Evolutionary conservation across 2,888 invertebrate genomes (phyloP), one percentile per base, ranked within the genome.

Genomic region (Hesperia comma): DNA sequence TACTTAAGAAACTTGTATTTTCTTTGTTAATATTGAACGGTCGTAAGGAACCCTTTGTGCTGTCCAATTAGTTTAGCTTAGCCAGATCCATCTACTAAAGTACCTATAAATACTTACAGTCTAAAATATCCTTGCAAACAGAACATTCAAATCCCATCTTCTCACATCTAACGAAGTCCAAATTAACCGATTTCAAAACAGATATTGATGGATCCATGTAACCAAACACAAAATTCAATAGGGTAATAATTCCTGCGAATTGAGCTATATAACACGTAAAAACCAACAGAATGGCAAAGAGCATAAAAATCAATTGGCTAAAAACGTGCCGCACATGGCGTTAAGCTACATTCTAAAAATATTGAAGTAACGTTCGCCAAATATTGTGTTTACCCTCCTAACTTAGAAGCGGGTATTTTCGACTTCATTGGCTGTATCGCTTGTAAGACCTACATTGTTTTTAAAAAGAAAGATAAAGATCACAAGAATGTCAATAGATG

Each of bases 241-340:
- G 6, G 12, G 17, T 4, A 56, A 56, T 10, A 41, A 17, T 6
- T 60, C 41, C 15, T 53, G 12, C 53, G 37, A 66, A 66, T 66
- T 40, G 60, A 66, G 60, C 46, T 46, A 37, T 46, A 37, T 60
- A 66, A 66, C 15, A 3, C 26, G 12, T n/a, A 17, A 67, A 54
- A 67, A 43, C n/a, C 12, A 19, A 21, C 19, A 37, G 37, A 67
- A 67, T 37, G n/a, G 14, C 17, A 15, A 17, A 26, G n/a, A 53
- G 21, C 60, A 61, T 60, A 61, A 60, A 67, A 67, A 67, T 61
- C 61, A 60, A 55, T 67, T 49, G 46, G 37, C 51, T 61, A 61
- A 56, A 49, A 67, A 67, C 67, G 61, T 67, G 67, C 67, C 61
- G 56, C 67, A 67, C 56, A 61, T 67, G 67, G 56, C 37, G n/a